Conservation (phyloP, 2,797 vertebrate species). For the Buceros bicornis region DNA sequence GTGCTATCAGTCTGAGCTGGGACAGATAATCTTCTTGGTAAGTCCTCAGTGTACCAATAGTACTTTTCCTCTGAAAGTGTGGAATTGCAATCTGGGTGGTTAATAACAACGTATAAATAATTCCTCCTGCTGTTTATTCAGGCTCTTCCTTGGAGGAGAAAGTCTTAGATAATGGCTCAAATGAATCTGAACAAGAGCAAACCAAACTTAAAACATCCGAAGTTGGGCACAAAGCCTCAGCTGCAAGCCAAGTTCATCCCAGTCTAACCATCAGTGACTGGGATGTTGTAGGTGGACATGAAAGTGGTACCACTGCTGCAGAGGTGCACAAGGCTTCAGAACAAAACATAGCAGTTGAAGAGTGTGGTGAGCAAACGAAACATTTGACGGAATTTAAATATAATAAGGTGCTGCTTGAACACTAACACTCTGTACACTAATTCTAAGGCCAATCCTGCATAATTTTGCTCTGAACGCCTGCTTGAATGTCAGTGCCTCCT, state of each 20-base stretch:
- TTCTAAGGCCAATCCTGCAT: slow-evolving; percentile 68
- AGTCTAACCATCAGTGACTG: slow-evolving; percentile 85
- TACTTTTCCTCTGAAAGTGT: not conserved
- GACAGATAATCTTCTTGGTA: not conserved
- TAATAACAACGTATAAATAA: slow-evolving; percentile 56
- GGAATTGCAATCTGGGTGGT: not conserved
- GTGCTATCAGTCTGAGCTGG: not conserved
- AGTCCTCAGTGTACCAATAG: not conserved
- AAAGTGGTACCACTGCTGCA: slow-evolving; percentile 83
- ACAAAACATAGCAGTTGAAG: slow-evolving; percentile 80
- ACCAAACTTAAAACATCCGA: slow-evolving; percentile 86
- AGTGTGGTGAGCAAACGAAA: slow-evolving; percentile 91
- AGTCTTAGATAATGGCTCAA: slow-evolving; percentile 89
- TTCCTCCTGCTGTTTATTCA: slow-evolving; percentile 84
- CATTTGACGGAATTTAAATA: slow-evolving; percentile 41
- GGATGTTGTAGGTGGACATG: slow-evolving; percentile 81
- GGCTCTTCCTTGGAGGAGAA: slow-evolving; percentile 94
- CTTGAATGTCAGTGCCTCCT: slow-evolving; percentile 68
- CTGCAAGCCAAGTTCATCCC: slow-evolving; percentile 83
- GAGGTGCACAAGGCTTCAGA: slow-evolving; percentile 82
- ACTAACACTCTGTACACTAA: slow-evolving; percentile 79
- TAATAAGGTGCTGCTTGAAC: slow-evolving; percentile 74
- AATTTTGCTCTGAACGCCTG: slow-evolving; percentile 78
- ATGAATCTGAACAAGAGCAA: slow-evolving; percentile 85
- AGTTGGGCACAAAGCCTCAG: slow-evolving; percentile 81